A percentile compares a stretch with the other conserved stretches of the same genome.
phyloP scores from a whole-genome alignment of 2,113 vertebrate species.

The Symphodus melops region DNA sequence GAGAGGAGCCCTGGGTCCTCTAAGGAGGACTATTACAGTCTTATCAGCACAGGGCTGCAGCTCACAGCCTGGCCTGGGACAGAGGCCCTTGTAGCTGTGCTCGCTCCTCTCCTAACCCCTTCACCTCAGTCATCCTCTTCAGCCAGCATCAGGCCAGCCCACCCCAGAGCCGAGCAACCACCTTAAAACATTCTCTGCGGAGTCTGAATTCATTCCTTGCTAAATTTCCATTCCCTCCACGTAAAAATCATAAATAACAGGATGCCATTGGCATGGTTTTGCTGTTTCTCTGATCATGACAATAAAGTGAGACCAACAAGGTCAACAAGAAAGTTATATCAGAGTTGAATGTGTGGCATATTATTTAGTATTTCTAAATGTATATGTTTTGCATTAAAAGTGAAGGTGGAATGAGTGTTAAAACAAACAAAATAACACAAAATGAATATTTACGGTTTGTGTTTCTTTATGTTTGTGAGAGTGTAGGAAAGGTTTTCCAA shows the following conservation, averaged over 20 bases:
- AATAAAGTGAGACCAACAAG: too few relatives aligned
- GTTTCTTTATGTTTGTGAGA: background rate
- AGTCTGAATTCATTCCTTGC: slow-evolving; percentile 9
- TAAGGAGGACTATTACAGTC: slow-evolving; percentile 98
- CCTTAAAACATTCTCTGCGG: slow-evolving; percentile 69
- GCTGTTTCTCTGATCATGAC: too few relatives aligned
- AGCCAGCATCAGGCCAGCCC: slow-evolving; percentile 70
- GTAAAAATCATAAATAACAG: background rate
- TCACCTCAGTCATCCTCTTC: slow-evolving; percentile 77
- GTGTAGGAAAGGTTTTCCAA: background rate
- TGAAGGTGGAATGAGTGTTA: too few relatives aligned
- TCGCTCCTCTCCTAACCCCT: slow-evolving; percentile 79
- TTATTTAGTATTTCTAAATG: too few relatives aligned
- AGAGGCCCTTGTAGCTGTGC: slow-evolving; percentile 83
- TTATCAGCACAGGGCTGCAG: slow-evolving; percentile 96
- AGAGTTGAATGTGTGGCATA: too few relatives aligned
- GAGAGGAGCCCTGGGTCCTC: slow-evolving; percentile 92
- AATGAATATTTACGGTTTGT: too few relatives aligned
- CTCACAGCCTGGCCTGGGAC: slow-evolving; percentile 86
- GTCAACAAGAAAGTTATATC: too few relatives aligned
- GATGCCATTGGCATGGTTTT: background rate
- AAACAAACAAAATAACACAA: too few relatives aligned
- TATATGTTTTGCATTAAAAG: too few relatives aligned
- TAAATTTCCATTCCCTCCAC: background rate
- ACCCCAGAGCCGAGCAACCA: slow-evolving; percentile 71